Evolutionary conservation across 1,140 invertebrate genomes (phyloP).

Genomic region (Thrips palmi): DNA sequence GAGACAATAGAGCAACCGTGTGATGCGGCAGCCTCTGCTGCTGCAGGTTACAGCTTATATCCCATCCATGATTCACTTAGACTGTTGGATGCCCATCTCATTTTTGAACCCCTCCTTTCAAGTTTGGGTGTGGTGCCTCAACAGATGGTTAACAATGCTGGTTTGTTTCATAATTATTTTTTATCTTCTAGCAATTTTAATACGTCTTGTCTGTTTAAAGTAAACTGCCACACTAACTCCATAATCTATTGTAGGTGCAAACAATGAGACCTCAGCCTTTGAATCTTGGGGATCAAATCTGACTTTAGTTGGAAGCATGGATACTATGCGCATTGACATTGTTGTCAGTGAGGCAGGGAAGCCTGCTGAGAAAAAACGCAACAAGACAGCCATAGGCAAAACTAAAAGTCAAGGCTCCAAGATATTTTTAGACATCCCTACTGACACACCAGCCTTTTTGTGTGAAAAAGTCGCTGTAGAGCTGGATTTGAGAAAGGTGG

Average conservation of each 20-base stretch:
- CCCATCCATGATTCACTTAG: constrained; percentile 66
- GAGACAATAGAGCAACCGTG: constrained; percentile 23
- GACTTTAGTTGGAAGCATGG: constrained; percentile 68
- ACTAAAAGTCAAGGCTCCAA: constrained; percentile 18
- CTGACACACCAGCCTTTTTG: constrained; percentile 74
- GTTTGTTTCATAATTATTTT: background rate
- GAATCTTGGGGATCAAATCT: constrained; percentile 82
- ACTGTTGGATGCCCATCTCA: constrained; percentile 76
- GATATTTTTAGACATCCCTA: constrained; percentile 39
- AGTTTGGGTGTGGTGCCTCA: constrained; percentile 73
- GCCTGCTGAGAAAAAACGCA: constrained; percentile 28
- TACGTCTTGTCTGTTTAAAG: background rate
- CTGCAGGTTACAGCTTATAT: constrained; percentile 34
- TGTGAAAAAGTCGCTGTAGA: constrained; percentile 81
- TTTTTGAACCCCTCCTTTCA: constrained; percentile 72
- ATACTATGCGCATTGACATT: constrained; percentile 80
- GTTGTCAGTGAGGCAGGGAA: constrained; percentile 69
- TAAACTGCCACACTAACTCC: background rate
- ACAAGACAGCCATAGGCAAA: constrained; percentile 2
- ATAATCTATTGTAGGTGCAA: constrained; percentile 1
- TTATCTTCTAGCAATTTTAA: constrained; percentile 7
- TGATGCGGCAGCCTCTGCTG: constrained; percentile 5
- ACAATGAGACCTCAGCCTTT: constrained; percentile 27
- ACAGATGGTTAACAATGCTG: constrained; percentile 45
- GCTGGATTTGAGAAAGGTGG: constrained; percentile 72